Conservation (phyloP, 2,113 vertebrate genomes). For the Osmerus eperlanus region DNA sequence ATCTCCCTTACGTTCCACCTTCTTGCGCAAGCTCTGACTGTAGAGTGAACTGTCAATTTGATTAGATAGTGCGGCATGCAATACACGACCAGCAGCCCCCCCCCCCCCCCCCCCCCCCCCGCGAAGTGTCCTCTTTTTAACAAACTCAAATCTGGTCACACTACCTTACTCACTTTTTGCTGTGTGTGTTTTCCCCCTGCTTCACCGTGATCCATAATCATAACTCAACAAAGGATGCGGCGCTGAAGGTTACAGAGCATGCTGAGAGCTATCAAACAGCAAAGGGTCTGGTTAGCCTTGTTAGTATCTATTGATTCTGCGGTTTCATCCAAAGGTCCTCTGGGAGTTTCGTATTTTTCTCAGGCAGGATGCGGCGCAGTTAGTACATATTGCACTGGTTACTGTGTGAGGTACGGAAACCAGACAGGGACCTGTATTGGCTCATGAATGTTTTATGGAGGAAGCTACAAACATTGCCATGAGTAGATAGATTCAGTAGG, state of each 20-base stretch:
- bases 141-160: neutral
- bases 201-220: neutral
- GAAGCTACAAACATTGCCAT: too few relatives aligned
- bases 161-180: neutral
- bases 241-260: conserved; percentile 41
- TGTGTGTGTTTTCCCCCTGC: neutral
- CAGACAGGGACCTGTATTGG: too few relatives aligned
- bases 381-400: neutral
- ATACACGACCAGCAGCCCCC: too few relatives aligned
- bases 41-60: too few relatives aligned
- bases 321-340: neutral
- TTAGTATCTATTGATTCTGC: conserved; percentile 47
- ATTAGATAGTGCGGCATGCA: too few relatives aligned
- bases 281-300: conserved; percentile 51
- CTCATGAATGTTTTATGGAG: too few relatives aligned
- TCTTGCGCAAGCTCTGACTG: too few relatives aligned
- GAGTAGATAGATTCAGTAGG: too few relatives aligned
- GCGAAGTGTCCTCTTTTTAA: neutral
- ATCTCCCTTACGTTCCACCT: too few relatives aligned
- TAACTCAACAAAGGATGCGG: conserved; percentile 18
- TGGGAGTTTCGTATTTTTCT: neutral
- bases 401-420: too few relatives aligned
- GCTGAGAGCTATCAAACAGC: conserved; percentile 31
- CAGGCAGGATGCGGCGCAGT: neutral
- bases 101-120: neutral